Evolutionary conservation across 1,140 invertebrate species (phyloP).

Genomic region (Protaetia brevitarsis): DNA sequence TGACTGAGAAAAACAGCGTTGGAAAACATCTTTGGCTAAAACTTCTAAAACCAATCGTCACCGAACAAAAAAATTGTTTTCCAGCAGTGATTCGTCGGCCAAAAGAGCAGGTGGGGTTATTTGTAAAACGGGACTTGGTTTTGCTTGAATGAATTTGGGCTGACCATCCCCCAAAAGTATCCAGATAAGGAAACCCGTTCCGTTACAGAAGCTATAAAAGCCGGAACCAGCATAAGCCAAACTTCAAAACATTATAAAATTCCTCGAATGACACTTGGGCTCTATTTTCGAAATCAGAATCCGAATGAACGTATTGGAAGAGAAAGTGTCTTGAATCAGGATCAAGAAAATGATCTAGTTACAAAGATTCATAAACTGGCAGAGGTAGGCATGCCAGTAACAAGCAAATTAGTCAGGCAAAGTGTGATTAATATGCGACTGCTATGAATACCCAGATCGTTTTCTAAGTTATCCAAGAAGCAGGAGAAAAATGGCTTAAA

Average conservation of each 20-base stretch:
- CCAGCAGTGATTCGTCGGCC: too few relatives aligned
- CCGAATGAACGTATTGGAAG: neutral
- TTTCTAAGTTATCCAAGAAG: neutral
- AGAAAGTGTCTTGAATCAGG: neutral
- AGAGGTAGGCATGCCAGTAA: neutral
- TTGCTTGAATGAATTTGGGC: too few relatives aligned
- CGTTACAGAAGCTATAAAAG: neutral
- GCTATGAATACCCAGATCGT: neutral
- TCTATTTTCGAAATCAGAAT: neutral
- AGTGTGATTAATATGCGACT: neutral
- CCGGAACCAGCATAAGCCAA: neutral
- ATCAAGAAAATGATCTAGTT: conserved; percentile 1
- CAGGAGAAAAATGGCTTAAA: too few relatives aligned
- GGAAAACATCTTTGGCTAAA: too few relatives aligned
- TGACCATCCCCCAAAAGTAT: too few relatives aligned
- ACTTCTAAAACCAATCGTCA: too few relatives aligned
- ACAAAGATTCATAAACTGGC: neutral
- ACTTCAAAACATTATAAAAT: neutral
- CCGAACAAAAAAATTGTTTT: too few relatives aligned
- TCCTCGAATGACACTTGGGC: neutral
- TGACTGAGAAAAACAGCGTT: too few relatives aligned
- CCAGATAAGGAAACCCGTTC: too few relatives aligned
- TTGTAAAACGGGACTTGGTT: too few relatives aligned
- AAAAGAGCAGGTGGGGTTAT: too few relatives aligned
- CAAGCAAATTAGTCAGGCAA: neutral